Base-by-base conservation (phyloP, 2,797 vertebrate species). In the Fistularia tabacaria region DNA sequence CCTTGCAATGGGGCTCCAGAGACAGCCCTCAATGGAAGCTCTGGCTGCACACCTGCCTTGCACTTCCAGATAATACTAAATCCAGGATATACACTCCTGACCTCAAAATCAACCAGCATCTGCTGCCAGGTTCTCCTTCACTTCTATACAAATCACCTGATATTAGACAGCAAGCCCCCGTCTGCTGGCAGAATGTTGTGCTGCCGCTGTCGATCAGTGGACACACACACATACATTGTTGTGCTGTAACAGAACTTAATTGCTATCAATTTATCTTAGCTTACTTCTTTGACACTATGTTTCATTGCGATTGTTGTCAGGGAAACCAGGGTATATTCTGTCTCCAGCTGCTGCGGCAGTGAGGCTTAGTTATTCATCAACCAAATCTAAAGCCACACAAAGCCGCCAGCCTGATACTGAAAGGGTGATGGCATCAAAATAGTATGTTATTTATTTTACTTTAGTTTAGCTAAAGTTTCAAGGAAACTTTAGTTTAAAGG, bases 101-200 rank as follows among this genome's bases (percentile, higher is more conserved):
- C 62, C 69, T 70, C 54, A 49, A 59, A 4, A 13, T 63, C 44
- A 49, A 64, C 60, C 58, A 45, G 64, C 81, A 83, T 79, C 84
- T 88, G 83, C 77, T 77, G 76, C 66, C 65, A 78, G 84, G 81
- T 87, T 84, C 68, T 57, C 73, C 87, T 87, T 87, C 84, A 82
- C 64, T 54, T 48, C 57, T 1, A 15, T 57, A 66, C 53, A 76
- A 75, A 84, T 69, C 72, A 73, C 67, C 62, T 41, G 62, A 49
- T 69, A 65, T 57, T 54, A 70, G 39, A 59, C 45, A 8, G 54
- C 63, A 43, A 69, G 55, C 57, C 54, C 37, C n/a, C 12, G 58
- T 77, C 58, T 62, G 52, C 53, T 39, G 42, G 38, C 60, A 58
- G 52, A 59, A 68, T 59, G 61, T 64, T 46, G 9, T 53, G 53